Conservation (phyloP, 2,888 invertebrate species). For the Iphiclides podalirius region DNA sequence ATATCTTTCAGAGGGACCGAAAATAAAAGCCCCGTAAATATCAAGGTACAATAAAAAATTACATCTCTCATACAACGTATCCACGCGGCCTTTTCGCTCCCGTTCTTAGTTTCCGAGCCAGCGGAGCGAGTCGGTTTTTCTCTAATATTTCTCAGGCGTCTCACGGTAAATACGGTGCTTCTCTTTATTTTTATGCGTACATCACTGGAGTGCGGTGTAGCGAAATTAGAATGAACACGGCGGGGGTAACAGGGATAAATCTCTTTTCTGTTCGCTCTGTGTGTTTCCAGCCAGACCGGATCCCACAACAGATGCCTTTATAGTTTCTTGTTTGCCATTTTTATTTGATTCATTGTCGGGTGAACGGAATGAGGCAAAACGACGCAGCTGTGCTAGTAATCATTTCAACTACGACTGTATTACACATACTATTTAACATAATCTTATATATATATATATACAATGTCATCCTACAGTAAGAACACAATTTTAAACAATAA, state of each 20-base stretch:
- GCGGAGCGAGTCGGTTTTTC: conserved; percentile 15
- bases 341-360: not conserved
- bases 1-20: too few relatives aligned
- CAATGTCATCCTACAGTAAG: too few relatives aligned
- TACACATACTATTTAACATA: too few relatives aligned
- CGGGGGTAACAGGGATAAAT: not conserved
- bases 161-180: conserved; percentile 11
- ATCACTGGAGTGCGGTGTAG: not conserved
- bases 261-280: conserved; percentile 1
- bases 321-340: not conserved
- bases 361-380: too few relatives aligned
- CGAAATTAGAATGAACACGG: not conserved
- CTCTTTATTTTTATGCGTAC: conserved; percentile 8
- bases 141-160: conserved; percentile 17
- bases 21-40: too few relatives aligned
- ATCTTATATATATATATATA: too few relatives aligned
- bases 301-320: not conserved
- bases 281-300: not conserved
- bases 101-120: conserved; percentile 20
- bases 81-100: conserved; percentile 7
- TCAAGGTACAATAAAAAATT: conserved; percentile 8
- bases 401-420: too few relatives aligned
- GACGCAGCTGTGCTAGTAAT: too few relatives aligned
- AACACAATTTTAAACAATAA: too few relatives aligned
- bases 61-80: conserved; percentile 4